Evolutionary conservation across 1,140 invertebrate genomes (phyloP).

Genomic region (Macrosteles quadrilineatus): DNA sequence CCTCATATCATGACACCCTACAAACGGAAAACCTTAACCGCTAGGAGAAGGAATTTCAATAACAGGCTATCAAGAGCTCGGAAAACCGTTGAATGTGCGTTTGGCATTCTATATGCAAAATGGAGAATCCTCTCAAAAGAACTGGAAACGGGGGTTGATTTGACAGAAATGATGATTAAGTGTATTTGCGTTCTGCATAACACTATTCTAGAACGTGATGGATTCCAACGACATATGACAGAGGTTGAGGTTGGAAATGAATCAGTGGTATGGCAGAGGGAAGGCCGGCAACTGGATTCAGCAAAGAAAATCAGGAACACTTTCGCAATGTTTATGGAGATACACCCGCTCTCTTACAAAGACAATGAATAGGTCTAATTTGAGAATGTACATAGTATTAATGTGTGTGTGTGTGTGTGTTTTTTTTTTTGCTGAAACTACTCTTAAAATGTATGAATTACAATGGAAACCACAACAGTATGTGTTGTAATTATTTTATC

Average conservation of each 20-base stretch:
- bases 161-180: conserved; percentile 8
- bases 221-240: neutral
- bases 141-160: conserved; percentile 19
- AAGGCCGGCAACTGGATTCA: neutral
- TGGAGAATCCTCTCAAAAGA: conserved; percentile 28
- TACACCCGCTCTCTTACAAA: conserved; percentile 7
- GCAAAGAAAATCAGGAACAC: neutral
- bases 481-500: neutral
- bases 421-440: too few species aligned
- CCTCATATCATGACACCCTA: conserved; percentile 54
- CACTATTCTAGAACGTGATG: conserved; percentile 29
- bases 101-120: conserved; percentile 50
- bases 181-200: conserved; percentile 31
- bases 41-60: conserved; percentile 48
- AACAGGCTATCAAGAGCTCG: conserved; percentile 47
- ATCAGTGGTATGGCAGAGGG: conserved; percentile 1
- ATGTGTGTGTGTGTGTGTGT: too few species aligned
- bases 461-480: conserved; percentile 1
- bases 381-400: too few species aligned
- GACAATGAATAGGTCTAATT: conserved; percentile 1
- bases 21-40: conserved; percentile 45
- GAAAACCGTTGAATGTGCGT: conserved; percentile 54
- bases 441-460: too few species aligned
- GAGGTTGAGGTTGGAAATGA: neutral
- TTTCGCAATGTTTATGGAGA: conserved; percentile 18